A percentile compares a stretch with the other conserved stretches of the same genome.
These are phyloP conservation scores for Capitulum mitella DNA, from an alignment of 2,888 invertebrate genomes.

Conservation along the genomic window DNA sequence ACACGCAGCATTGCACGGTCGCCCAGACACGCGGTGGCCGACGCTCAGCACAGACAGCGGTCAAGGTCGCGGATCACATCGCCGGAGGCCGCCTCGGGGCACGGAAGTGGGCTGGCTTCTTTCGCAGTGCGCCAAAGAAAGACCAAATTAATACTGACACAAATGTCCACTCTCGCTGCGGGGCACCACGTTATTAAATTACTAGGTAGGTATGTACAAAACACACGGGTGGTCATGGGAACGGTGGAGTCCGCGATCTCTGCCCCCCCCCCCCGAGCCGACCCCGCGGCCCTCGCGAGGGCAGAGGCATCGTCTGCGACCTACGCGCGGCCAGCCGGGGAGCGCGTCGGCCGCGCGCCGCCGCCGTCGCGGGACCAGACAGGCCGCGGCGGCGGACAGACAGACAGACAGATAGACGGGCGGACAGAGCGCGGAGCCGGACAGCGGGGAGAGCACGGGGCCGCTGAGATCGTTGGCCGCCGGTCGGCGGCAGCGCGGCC, in stretches of 20 bases:
- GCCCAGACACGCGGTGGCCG: background rate
- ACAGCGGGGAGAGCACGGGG: background rate
- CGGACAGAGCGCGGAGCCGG: background rate
- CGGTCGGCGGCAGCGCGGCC: background rate
- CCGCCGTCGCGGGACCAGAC: too few relatives aligned
- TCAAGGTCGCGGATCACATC: background rate
- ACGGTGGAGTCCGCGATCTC: background rate
- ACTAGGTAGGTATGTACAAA: conserved; percentile 24
- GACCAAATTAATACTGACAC: conserved; percentile 24
- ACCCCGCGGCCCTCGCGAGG: too few relatives aligned
- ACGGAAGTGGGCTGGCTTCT: conserved; percentile 15
- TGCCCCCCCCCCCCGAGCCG: background rate
- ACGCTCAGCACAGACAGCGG: background rate
- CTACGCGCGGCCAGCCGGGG: too few relatives aligned
- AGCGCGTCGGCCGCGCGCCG: too few relatives aligned
- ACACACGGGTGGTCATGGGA: background rate
- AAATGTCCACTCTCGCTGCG: conserved; percentile 6
- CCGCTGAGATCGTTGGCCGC: conserved; percentile 12
- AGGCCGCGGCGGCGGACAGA: background rate
- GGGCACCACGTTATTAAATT: conserved; percentile 1
- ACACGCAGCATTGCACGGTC: background rate
- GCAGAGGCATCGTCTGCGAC: too few relatives aligned
- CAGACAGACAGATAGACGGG: background rate
- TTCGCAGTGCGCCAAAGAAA: background rate
- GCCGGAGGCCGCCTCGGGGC: background rate